These are phyloP conservation scores for Lasioglossum morio DNA, from an alignment of 2,888 invertebrate species.

Conservation along the genomic window DNA sequence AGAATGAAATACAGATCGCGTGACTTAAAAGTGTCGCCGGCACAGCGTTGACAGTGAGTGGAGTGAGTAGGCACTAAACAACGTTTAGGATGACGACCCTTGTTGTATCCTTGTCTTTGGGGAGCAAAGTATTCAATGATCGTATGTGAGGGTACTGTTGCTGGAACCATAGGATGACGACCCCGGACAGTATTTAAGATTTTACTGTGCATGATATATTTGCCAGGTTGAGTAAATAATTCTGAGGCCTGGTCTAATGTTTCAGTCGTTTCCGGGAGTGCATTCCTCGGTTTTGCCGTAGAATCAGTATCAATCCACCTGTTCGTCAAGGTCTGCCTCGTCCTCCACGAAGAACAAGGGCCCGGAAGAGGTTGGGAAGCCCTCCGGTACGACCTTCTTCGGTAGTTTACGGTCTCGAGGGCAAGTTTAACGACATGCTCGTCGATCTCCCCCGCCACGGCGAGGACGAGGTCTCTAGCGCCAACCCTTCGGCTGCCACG, in stretches of 20 bases:
- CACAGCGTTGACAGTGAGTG: too few relatives aligned
- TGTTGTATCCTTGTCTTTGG: constrained; percentile 93
- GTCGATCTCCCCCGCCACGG: constrained; percentile 69
- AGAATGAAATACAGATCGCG: too few relatives aligned
- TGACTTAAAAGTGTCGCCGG: too few relatives aligned
- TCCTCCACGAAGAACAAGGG: neutral
- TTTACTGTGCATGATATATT: too few relatives aligned
- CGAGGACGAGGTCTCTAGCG: constrained; percentile 11
- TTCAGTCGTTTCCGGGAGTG: constrained; percentile 39
- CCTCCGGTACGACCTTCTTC: constrained; percentile 56
- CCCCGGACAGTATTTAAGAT: too few relatives aligned
- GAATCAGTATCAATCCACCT: constrained; percentile 59
- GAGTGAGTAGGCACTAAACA: too few relatives aligned
- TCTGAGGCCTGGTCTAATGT: too few relatives aligned
- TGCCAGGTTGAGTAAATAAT: too few relatives aligned
- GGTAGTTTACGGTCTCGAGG: constrained; percentile 72
- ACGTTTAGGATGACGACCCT: too few relatives aligned
- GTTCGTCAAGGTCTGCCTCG: constrained; percentile 43
- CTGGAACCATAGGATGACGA: constrained; percentile 88
- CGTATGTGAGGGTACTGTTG: constrained; percentile 94
- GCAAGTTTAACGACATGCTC: constrained; percentile 74
- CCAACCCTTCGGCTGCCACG: constrained; percentile 7
- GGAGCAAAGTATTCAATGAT: constrained; percentile 95
- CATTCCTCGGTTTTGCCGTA: constrained; percentile 19
- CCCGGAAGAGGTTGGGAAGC: constrained; percentile 46